A percentile compares a stretch with the other conserved stretches of the same genome.
Evolutionary conservation across 2,797 vertebrate species (phyloP).

Genomic region (Spatula clypeata): DNA sequence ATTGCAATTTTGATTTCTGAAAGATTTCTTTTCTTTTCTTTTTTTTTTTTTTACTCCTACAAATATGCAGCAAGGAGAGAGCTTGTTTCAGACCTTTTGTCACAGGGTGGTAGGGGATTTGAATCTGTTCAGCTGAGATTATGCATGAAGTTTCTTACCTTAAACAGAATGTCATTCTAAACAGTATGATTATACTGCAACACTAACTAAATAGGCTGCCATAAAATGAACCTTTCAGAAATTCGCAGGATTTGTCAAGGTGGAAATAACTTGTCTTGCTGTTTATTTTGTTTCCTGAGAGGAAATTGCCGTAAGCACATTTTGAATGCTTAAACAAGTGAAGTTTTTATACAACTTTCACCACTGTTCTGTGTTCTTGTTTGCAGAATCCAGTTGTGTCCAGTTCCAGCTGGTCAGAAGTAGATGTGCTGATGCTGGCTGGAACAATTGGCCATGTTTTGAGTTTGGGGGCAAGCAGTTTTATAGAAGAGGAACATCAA

Average conservation of each 20-base stretch:
- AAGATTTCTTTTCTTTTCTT: neutral
- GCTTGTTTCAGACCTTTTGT: neutral
- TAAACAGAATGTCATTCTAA: neutral
- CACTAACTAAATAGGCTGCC: neutral
- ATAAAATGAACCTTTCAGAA: neutral
- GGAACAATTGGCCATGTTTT: conserved; percentile 92
- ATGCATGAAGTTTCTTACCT: neutral
- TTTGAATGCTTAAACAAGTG: neutral
- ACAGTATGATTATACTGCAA: neutral
- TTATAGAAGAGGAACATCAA: conserved; percentile 97
- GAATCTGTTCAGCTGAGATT: neutral
- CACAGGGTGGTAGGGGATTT: neutral
- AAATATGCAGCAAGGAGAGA: neutral
- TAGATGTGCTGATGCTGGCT: conserved; percentile 89
- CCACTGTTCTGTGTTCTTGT: neutral
- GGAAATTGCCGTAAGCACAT: neutral
- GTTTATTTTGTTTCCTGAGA: neutral
- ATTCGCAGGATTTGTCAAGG: neutral
- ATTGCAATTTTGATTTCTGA: neutral
- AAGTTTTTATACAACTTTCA: neutral
- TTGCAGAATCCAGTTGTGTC: conserved; percentile 63
- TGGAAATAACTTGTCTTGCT: neutral
- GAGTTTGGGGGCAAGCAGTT: conserved; percentile 95
- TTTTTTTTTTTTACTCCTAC: conserved; percentile 8
- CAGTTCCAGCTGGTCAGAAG: conserved; percentile 87